Base-by-base conservation (phyloP, 2,888 invertebrate genomes). In the Thumatha senex region DNA sequence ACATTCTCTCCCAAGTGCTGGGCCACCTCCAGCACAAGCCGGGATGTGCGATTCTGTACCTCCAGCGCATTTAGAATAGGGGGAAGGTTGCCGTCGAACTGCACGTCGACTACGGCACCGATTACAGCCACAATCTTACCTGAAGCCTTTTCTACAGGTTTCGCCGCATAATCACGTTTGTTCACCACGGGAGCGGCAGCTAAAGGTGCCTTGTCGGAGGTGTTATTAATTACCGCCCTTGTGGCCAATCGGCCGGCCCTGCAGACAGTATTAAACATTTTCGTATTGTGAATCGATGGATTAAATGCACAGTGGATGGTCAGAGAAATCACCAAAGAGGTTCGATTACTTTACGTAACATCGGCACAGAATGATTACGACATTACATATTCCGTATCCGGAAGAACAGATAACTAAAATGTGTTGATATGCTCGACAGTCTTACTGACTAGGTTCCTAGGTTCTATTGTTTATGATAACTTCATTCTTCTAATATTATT, bases 61-160 rank as follows among this genome's bases (percentile, higher is more conserved):
- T 99, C 98, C 74, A 99, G 92, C 50, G 98, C 98, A 93, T 99
- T 99, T 58, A 99, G 94, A 86, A 99, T 99, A 46, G 98, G 95
- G 50, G 99, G 99, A 48, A 99, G 93, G 50, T 94, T 93, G 67
- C 97, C 97, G 54, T 98, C 98, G 81, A 99, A 99, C 84, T 98
- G 98, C 9, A 99, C 98, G 84, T 99, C 99, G 48, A 99, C 98
- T 35, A 99, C 98, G 82, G 99, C 98, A 94, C 98, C 98, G 84
- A 99, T 99, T 54, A 99, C 98, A 47, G 98, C 98, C 36, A 98
- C 97, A 62, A 99, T 94, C 82, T 92, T 94, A 71, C 96, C 96
- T 73, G 92, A 82, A 10, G 58, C 82, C 60, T 76, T 74, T 45
- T 69, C 78, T 57, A 78, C 56, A 42, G 80, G 72, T 73, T 84